phyloP scores from a whole-genome alignment of 2,888 invertebrate genomes.

The Amphipoea oculea region DNA sequence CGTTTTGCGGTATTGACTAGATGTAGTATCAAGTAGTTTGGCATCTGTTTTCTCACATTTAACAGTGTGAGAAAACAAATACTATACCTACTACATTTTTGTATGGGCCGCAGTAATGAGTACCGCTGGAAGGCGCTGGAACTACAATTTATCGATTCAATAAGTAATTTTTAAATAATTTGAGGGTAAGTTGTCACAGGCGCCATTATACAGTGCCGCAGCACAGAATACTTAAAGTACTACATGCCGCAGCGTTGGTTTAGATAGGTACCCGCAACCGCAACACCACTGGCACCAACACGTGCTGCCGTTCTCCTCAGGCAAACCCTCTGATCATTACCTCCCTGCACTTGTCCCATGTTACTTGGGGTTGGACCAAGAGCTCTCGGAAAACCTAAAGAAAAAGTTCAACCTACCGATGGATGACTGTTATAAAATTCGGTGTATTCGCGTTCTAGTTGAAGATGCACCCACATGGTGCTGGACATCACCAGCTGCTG shows the following conservation, averaged over 20 bases:
- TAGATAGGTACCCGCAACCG: background rate
- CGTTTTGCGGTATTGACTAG: too few relatives aligned
- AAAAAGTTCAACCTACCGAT: conserved; percentile 13
- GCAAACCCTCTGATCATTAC: background rate
- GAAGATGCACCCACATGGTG: conserved; percentile 94
- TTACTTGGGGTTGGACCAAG: background rate
- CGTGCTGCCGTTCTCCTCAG: background rate
- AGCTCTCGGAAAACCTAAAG: background rate
- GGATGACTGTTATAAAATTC: conserved; percentile 87
- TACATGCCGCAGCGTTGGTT: background rate
- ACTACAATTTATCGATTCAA: background rate
- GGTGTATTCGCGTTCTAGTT: conserved; percentile 93
- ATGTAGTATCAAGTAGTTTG: background rate
- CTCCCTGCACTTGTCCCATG: background rate
- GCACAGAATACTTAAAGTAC: too few relatives aligned
- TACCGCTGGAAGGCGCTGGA: background rate
- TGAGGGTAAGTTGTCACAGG: background rate
- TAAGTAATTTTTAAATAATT: background rate
- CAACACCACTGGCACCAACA: background rate
- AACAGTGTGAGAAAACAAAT: background rate
- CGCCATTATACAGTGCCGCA: background rate
- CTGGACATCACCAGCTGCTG: conserved; percentile 95
- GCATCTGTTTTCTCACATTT: background rate
- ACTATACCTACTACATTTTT: background rate
- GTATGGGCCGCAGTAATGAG: background rate